Evolutionary conservation across 1,140 invertebrate genomes (phyloP).

Genomic region (Carcinoscorpius rotundicauda): DNA sequence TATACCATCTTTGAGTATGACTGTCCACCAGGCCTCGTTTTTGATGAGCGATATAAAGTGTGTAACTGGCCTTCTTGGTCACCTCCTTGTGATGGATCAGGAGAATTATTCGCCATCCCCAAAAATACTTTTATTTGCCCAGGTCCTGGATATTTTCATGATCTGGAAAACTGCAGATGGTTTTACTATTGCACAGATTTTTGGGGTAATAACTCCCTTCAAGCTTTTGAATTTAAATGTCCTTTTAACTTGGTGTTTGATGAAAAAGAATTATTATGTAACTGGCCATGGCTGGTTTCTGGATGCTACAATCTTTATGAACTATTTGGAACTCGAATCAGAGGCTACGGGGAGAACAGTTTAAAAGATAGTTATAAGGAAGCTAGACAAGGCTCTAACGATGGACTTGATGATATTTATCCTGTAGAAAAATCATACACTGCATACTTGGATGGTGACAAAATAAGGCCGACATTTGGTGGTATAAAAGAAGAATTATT

Average conservation of each 20-base stretch:
- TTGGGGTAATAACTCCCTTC: slow-evolving; percentile 41
- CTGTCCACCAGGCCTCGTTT: slow-evolving; percentile 61
- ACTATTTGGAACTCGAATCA: too few relatives aligned
- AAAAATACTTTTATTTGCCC: slow-evolving; percentile 41
- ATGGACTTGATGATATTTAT: too few relatives aligned
- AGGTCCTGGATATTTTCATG: slow-evolving; percentile 54
- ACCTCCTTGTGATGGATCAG: slow-evolving; percentile 50
- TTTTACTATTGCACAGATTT: slow-evolving; percentile 73
- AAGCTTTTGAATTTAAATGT: slow-evolving; percentile 68
- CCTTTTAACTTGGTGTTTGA: slow-evolving; percentile 70
- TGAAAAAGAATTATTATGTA: slow-evolving; percentile 53
- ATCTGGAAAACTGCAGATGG: slow-evolving; percentile 71
- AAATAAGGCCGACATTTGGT: too few relatives aligned
- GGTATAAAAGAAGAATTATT: too few relatives aligned
- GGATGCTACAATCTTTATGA: slow-evolving; percentile 38
- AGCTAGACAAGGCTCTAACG: too few relatives aligned
- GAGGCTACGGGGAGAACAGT: too few relatives aligned
- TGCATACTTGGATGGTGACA: too few relatives aligned
- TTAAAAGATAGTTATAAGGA: too few relatives aligned
- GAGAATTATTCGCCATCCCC: slow-evolving; percentile 46
- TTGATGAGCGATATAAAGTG: slow-evolving; percentile 51
- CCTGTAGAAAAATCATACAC: too few relatives aligned
- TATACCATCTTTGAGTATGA: slow-evolving; percentile 70
- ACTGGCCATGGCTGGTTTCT: slow-evolving; percentile 67
- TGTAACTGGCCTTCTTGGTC: slow-evolving; percentile 65